phyloP scores from a whole-genome alignment of 2,888 invertebrate species.

The Hyles lineata region DNA sequence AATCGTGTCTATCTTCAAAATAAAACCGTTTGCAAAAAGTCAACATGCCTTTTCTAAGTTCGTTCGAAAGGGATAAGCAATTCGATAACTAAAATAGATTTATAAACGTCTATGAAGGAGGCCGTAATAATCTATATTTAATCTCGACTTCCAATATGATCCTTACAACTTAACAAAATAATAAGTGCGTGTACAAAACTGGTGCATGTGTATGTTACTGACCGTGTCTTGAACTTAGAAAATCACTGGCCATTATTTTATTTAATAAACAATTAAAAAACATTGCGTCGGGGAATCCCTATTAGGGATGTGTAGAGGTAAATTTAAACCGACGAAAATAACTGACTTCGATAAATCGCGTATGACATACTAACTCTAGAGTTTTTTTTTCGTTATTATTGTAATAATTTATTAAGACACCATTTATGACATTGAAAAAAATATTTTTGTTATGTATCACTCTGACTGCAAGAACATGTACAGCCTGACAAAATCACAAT shows the following conservation, averaged over 20 bases:
- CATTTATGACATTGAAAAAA: too few species aligned
- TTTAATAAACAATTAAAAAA: background rate
- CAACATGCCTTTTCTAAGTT: too few species aligned
- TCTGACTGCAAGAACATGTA: too few species aligned
- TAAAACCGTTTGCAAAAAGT: too few species aligned
- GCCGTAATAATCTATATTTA: background rate
- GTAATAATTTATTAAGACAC: too few species aligned
- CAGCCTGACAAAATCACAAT: too few species aligned
- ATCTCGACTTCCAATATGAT: background rate
- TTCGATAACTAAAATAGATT: too few species aligned
- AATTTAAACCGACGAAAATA: background rate
- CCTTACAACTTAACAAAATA: background rate
- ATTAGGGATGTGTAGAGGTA: background rate
- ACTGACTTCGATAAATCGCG: background rate
- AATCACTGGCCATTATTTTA: constrained; percentile 34
- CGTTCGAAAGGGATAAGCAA: too few species aligned
- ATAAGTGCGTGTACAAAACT: constrained; percentile 49
- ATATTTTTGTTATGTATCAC: too few species aligned
- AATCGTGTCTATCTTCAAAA: too few species aligned
- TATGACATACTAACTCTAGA: background rate
- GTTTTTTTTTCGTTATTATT: too few species aligned
- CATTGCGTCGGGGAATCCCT: too few species aligned
- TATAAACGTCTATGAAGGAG: background rate
- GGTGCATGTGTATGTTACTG: constrained; percentile 49
- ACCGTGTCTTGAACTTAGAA: constrained; percentile 41